A percentile compares a stretch with the other conserved stretches of the same genome.
phyloP scores from a whole-genome alignment of 37 sponge, comb jelly and placozoan species.

The Crambe crambe region DNA sequence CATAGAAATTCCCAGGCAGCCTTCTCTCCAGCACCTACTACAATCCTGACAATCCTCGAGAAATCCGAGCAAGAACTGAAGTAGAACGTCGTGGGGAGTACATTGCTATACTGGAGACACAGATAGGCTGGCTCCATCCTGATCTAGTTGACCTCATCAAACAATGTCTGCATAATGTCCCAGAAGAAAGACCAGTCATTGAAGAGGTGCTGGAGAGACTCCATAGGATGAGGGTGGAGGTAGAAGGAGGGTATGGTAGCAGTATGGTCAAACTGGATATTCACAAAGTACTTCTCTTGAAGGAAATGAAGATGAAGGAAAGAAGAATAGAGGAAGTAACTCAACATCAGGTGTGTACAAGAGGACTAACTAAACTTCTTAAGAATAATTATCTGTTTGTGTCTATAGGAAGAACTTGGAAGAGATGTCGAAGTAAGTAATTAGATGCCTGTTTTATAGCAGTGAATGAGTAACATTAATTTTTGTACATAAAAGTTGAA shows the following conservation, averaged over 20 bases:
- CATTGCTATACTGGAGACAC: not conserved
- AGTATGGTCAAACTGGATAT: not conserved
- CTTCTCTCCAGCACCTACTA: not conserved
- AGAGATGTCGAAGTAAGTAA: no score
- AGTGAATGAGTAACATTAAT: no score
- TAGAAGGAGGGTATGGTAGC: not conserved
- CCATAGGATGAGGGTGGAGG: not conserved
- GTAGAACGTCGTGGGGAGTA: constrained; percentile 8
- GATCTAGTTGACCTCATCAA: not conserved
- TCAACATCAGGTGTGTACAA: no score
- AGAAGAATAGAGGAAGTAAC: constrained; percentile 1
- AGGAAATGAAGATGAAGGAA: not conserved
- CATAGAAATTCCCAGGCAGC: not conserved
- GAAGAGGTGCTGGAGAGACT: not conserved
- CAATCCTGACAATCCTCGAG: not conserved
- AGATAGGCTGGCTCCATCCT: not conserved
- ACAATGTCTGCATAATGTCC: constrained; percentile 3
- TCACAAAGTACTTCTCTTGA: not conserved
- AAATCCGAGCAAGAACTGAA: not conserved
- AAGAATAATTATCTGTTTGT: no score
- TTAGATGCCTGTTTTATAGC: no score
- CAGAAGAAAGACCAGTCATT: not conserved
- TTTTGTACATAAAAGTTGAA: no score
- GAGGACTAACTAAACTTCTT: no score
- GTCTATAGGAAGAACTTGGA: no score